Evolutionary conservation across 2,797 vertebrate genomes (phyloP).

Genomic region (Cynodonichthys magdalenae): DNA sequence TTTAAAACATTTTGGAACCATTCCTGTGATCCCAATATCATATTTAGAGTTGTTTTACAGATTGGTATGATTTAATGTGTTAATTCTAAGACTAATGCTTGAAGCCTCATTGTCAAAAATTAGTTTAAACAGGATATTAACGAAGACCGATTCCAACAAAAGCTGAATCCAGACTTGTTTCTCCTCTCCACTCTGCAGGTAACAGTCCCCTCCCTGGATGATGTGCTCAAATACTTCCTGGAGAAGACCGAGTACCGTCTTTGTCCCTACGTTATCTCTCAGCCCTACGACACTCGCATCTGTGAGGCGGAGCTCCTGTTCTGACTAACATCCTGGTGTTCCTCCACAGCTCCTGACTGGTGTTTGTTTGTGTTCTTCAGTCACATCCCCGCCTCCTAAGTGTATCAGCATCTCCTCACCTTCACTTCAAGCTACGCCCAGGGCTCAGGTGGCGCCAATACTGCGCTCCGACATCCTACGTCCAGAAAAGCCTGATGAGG

Average conservation of each 20-base stretch:
- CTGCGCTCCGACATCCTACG: too few relatives aligned
- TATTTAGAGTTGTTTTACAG: too few relatives aligned
- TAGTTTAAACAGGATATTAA: too few relatives aligned
- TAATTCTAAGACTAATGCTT: too few relatives aligned
- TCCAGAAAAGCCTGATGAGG: constrained; percentile 7
- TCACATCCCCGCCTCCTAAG: constrained; percentile 11
- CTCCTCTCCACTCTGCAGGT: constrained; percentile 48
- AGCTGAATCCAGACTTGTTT: too few relatives aligned
- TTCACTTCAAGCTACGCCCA: constrained; percentile 20
- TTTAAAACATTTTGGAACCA: too few relatives aligned
- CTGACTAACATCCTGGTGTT: not conserved
- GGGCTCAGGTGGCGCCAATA: constrained; percentile 54
- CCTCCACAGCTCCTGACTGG: not conserved
- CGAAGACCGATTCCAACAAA: too few relatives aligned
- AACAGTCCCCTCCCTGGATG: constrained; percentile 49
- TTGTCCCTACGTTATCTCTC: constrained; percentile 47
- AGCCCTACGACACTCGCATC: constrained; percentile 61
- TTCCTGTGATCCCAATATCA: too few relatives aligned
- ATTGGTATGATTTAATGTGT: too few relatives aligned
- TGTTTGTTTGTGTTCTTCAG: constrained; percentile 39
- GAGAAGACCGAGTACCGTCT: constrained; percentile 59
- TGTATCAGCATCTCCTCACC: not conserved
- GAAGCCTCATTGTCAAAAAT: too few relatives aligned
- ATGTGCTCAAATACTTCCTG: constrained; percentile 62
- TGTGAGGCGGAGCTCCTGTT: constrained; percentile 50